A percentile compares a stretch with the other conserved stretches of the same genome.
Conservation (phyloP, 2,113 vertebrate genomes). For the Neolamprologus tretocephalus region DNA sequence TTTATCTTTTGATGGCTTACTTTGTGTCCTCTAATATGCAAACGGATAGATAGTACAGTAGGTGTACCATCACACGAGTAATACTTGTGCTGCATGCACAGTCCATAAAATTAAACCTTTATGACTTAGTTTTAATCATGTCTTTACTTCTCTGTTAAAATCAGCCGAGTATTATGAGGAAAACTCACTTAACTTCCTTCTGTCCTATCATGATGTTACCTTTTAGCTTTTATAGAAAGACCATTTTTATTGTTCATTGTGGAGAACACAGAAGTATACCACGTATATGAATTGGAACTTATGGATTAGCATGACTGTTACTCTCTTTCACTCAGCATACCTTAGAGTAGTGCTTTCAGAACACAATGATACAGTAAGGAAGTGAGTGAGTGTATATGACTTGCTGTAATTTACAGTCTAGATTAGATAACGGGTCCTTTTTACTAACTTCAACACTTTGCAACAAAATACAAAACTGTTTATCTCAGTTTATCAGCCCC, state of each 20-base stretch:
- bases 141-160: background rate
- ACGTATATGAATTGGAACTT: background rate
- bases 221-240: background rate
- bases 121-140: background rate
- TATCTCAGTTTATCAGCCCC: background rate
- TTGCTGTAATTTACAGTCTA: background rate
- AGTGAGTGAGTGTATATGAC: background rate
- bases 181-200: background rate
- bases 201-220: background rate
- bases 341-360: background rate
- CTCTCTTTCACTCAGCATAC: background rate
- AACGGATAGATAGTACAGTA: background rate
- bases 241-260: background rate
- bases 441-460: background rate
- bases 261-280: background rate
- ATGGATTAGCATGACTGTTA: background rate
- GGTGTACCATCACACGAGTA: background rate
- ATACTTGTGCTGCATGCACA: background rate
- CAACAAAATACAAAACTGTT: background rate
- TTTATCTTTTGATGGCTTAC: background rate
- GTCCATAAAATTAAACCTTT: background rate
- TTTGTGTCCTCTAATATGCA: background rate
- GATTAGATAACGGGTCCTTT: background rate
- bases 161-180: background rate
- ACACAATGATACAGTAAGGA: background rate